Evolutionary conservation across 1,140 invertebrate species (phyloP).

Genomic region (Drosophila tsacasi): DNA sequence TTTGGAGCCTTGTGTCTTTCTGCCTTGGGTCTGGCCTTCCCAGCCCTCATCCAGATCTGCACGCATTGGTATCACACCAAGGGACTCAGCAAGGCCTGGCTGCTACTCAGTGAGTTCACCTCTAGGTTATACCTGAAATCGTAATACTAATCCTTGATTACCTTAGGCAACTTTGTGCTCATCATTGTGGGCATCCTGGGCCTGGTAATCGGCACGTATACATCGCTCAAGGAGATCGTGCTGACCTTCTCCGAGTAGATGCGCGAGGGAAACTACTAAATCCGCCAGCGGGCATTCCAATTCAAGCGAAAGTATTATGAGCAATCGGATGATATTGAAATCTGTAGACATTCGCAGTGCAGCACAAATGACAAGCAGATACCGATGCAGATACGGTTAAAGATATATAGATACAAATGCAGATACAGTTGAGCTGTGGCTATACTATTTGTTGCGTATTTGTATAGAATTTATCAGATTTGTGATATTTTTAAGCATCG

Average conservation of each 20-base stretch:
- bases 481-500: constrained; percentile 81
- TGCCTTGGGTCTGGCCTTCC: constrained; percentile 94
- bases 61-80: constrained; percentile 88
- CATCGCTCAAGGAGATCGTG: constrained; percentile 89
- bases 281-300: constrained; percentile 61
- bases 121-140: neutral
- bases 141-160: neutral
- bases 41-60: constrained; percentile 92
- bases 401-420: constrained; percentile 11
- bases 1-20: constrained; percentile 95
- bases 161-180: constrained; percentile 89
- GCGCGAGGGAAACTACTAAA: constrained; percentile 22
- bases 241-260: constrained; percentile 85
- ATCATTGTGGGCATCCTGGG: constrained; percentile 89
- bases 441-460: constrained; percentile 55
- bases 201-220: constrained; percentile 90
- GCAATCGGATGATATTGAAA: constrained; percentile 52
- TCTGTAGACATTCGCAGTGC: constrained; percentile 48
- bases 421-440: constrained; percentile 27
- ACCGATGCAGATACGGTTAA: constrained; percentile 30
- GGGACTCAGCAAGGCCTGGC: constrained; percentile 78
- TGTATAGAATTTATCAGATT: constrained; percentile 71
- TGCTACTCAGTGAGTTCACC: constrained; percentile 66
- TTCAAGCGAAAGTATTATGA: constrained; percentile 77
- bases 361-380: constrained; percentile 46